These are phyloP conservation scores for Tachycineta bicolor DNA, from an alignment of 2,113 vertebrate species.

Conservation along the genomic window DNA sequence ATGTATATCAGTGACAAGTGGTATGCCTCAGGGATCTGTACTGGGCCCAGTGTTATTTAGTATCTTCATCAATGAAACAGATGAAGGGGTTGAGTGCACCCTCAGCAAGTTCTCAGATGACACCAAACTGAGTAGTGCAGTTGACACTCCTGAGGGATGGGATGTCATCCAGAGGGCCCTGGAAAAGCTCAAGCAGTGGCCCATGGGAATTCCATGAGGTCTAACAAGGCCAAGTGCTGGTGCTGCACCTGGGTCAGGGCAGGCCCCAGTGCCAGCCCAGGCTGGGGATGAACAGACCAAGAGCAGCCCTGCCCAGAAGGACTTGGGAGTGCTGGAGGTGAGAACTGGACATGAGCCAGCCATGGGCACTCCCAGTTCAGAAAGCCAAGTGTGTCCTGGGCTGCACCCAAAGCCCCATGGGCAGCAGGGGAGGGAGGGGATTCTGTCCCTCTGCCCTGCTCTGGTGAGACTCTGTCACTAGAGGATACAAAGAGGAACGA, in stretches of 20 bases:
- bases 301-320: neutral
- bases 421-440: neutral
- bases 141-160: rapidly evolving
- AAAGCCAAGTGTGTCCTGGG: neutral
- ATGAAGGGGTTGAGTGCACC: rapidly evolving
- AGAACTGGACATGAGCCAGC: neutral
- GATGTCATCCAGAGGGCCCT: neutral
- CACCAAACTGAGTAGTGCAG: too few relatives aligned
- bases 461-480: neutral
- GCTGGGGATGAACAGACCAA: neutral
- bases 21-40: neutral
- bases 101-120: neutral
- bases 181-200: neutral
- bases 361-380: neutral
- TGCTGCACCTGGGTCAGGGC: neutral
- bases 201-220: neutral
- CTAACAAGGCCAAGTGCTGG: neutral
- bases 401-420: neutral
- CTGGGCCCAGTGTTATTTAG: neutral
- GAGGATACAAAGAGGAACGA: too few relatives aligned
- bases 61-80: neutral
- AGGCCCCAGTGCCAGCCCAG: neutral
- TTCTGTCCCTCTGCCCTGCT: neutral
- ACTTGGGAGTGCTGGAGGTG: neutral
- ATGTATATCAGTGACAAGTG: neutral